Evolutionary conservation across 2,888 invertebrate species (phyloP), one percentile per base, ranked within the genome.

Genomic region (Dicyrtomina minuta): DNA sequence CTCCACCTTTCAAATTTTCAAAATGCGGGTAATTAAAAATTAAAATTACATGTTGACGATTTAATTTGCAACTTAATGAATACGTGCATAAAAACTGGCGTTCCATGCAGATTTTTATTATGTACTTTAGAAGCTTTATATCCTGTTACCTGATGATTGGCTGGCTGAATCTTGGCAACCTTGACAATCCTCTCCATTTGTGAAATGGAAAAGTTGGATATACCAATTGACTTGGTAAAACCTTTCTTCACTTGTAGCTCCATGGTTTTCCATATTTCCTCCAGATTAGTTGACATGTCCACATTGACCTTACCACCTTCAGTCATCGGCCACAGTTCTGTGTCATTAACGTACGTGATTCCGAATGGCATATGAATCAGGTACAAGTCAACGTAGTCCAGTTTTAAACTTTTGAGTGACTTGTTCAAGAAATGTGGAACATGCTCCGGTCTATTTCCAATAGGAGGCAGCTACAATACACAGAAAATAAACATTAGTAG

Each of bases 381-480:
- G 82, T 91, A 93, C 71, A 94, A 82, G 82, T 95, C 94, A 44
- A 94, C 81, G 81, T 93, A 94, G 61, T 89, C 88, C 72, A 93
- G 80, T 69, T 89, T 88, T 22, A 94, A 83, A 79, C 87, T 86
- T 22, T 85, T 82, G 70, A 91, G 82, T 1, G 77, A 78, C 22
- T 70, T 67, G 24, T 76, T 70, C 2, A 80, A 60, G 70, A 75
- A 79, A 20, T 74, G 49, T 0, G 39, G 53, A 5, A 76, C 77
- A 5, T 61, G 51, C 13, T 72, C 73, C 3, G 75, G 70, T 6
- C 58, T 58, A 68, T 73, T 71, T 59, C 74, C 78, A 64, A 72
- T 76, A 27, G 62, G 17, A 33, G 77, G 75, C 17, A 79, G 64
- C 78, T 78, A 60, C 2, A 66, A 2, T 33, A 8, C 8, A 33